Percentiles rank a stretch among this genome's conserved stretches.
Evolutionary conservation across 2,113 vertebrate species (phyloP).

Genomic region (Indicator maculatus): DNA sequence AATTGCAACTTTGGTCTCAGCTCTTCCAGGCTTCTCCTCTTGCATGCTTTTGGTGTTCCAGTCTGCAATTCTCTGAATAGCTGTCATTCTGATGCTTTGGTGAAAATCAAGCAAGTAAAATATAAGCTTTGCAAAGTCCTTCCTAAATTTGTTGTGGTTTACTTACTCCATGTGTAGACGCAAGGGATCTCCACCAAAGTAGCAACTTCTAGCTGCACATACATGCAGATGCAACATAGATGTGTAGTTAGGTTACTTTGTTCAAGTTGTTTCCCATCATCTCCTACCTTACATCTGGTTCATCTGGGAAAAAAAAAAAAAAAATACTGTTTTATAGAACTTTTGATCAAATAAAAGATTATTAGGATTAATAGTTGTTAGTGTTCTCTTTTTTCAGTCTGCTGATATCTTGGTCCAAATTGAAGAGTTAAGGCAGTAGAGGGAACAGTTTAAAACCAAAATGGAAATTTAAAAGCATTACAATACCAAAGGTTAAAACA

Average conservation of each 20-base stretch:
- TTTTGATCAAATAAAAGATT: not conserved
- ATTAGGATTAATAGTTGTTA: not conserved
- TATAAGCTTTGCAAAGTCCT: not conserved
- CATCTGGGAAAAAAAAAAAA: not conserved
- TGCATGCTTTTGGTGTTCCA: not conserved
- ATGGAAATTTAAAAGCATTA: not conserved
- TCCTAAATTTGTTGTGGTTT: not conserved
- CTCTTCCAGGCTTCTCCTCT: not conserved
- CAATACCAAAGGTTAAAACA: not conserved
- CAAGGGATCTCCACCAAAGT: not conserved
- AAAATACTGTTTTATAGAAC: not conserved
- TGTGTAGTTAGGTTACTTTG: not conserved
- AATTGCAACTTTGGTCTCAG: not conserved
- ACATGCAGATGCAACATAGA: not conserved
- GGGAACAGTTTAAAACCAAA: not conserved
- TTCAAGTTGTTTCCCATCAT: not conserved
- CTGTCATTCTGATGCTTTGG: not conserved
- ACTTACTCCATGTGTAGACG: not conserved
- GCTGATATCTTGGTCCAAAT: not conserved
- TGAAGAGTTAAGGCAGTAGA: not conserved
- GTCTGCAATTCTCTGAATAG: no score
- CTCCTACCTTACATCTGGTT: not conserved
- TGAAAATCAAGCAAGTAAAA: not conserved
- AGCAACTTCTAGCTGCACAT: not conserved
- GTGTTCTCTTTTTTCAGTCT: not conserved